Evolutionary conservation across 2,797 vertebrate genomes (phyloP).

Genomic region (Sebastes jordani): DNA sequence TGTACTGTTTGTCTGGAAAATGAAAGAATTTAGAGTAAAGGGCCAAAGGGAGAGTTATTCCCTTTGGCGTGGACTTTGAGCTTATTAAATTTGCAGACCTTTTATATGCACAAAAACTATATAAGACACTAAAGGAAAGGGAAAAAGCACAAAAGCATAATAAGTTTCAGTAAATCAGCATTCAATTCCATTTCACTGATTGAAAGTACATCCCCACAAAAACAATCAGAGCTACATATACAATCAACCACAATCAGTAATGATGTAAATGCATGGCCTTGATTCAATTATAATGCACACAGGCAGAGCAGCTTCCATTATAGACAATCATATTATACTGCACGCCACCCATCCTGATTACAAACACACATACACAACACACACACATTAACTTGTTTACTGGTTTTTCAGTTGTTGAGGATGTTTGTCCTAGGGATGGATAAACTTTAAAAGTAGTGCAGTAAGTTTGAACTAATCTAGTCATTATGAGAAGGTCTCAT

Average conservation of each 20-base stretch:
- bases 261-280: background rate
- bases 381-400: conserved; percentile 24
- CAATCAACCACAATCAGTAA: conserved; percentile 12
- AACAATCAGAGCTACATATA: background rate
- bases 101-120: no score
- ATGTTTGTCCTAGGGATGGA: background rate
- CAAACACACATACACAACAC: conserved; percentile 6
- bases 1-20: no score
- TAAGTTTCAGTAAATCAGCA: conserved; percentile 2
- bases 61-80: no score
- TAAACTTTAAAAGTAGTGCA: conserved; percentile 5
- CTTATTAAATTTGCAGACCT: no score
- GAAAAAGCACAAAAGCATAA: no score
- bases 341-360: background rate
- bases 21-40: no score
- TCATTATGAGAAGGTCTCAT: background rate
- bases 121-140: no score
- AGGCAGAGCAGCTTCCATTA: background rate
- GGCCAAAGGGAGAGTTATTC: no score
- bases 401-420: conserved; percentile 4
- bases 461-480: background rate
- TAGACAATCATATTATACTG: background rate
- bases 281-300: conserved; percentile 2
- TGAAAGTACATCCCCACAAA: background rate
- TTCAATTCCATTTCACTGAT: conserved; percentile 6